Base-by-base conservation (phyloP, 2,888 invertebrate genomes). In the Dione juno region DNA sequence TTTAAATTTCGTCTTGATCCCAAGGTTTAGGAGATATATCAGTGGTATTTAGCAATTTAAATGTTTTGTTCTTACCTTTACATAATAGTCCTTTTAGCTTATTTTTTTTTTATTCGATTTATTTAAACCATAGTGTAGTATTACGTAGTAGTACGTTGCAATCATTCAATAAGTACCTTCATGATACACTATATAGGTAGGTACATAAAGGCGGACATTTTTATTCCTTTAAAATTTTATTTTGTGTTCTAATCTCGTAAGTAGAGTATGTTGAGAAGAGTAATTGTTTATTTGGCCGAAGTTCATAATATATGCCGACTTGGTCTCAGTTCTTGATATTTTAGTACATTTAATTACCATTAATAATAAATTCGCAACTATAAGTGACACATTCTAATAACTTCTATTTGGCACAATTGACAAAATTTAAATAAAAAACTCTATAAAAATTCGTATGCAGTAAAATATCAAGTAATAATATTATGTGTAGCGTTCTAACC, bases 21-120 rank as follows among this genome's bases (percentile, higher is more conserved):
- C 21, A 50, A 67, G 70, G 58, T 72, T 72, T 61, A 50, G 67
- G 66, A 65, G 65, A 76, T 71, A 74, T 73, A 74, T 74, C 63
- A 66, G 64, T 66, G 40, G 70, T 54, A 67, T 66, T 69, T 66
- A 67, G 67, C 74, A 71, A 74, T 73, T 73, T 74, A 72, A 74
- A 74, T 69, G 67, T 68, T 40, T 68, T 68, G 59, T 58, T 57
- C 52, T 67, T 67, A 43, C 52, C 50, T 52, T 66, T 69, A 40
- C 61, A 58, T 66, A 41, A 14, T 19, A 16, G 19, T 28, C n/a
- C 13, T 50, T 57, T 48, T 69, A 57, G 40, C 65, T 61, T 63
- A 43, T 63, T 28, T 61, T 21, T 35, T 64, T 69, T 50, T 45
- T 11, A 61, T 45, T 58, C n/a, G 6, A 14, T 48, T 58, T n/a